A percentile compares a stretch with the other conserved stretches of the same genome.
phyloP scores from a whole-genome alignment of 1,140 invertebrate species.

The Aphelenchoides avenae region DNA sequence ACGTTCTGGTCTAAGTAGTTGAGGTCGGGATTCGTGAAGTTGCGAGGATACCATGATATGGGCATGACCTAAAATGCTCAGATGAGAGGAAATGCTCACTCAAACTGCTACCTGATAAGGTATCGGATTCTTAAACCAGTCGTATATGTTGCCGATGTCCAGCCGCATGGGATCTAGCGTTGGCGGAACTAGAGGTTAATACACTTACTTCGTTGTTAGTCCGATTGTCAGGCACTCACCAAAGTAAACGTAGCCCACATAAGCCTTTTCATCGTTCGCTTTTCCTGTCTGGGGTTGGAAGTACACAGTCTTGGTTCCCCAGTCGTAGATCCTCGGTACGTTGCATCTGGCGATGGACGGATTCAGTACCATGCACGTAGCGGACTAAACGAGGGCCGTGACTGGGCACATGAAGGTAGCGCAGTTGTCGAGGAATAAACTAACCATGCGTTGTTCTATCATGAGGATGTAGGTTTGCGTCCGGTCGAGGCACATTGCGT shows the following conservation, averaged over 20 bases:
- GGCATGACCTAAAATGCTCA: slow-evolving; percentile 45
- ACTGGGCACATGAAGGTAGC: background rate
- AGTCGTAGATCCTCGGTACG: slow-evolving; percentile 56
- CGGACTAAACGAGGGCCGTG: slow-evolving; percentile 24
- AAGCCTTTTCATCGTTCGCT: slow-evolving; percentile 58
- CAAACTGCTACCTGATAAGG: slow-evolving; percentile 22
- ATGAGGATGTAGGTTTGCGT: slow-evolving; percentile 58
- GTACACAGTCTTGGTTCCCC: slow-evolving; percentile 58
- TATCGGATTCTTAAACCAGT: slow-evolving; percentile 59
- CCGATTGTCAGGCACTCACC: slow-evolving; percentile 39
- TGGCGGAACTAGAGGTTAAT: slow-evolving; percentile 35
- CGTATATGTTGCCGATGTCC: slow-evolving; percentile 57
- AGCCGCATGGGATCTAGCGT: slow-evolving; percentile 55
- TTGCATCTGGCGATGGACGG: slow-evolving; percentile 52
- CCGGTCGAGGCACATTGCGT: slow-evolving; percentile 53
- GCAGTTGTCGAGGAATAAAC: slow-evolving; percentile 6
- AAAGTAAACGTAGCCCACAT: slow-evolving; percentile 58
- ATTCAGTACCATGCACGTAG: slow-evolving; percentile 53
- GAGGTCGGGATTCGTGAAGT: slow-evolving; percentile 58
- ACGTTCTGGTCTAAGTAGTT: slow-evolving; percentile 45
- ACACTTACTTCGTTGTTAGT: background rate
- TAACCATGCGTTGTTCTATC: slow-evolving; percentile 51
- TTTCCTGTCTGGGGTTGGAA: slow-evolving; percentile 53
- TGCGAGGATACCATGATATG: slow-evolving; percentile 57
- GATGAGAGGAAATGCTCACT: background rate